Percentiles rank a stretch among this genome's conserved stretches.
Conservation (phyloP, 2,113 vertebrate species). For the Bubo bubo region DNA sequence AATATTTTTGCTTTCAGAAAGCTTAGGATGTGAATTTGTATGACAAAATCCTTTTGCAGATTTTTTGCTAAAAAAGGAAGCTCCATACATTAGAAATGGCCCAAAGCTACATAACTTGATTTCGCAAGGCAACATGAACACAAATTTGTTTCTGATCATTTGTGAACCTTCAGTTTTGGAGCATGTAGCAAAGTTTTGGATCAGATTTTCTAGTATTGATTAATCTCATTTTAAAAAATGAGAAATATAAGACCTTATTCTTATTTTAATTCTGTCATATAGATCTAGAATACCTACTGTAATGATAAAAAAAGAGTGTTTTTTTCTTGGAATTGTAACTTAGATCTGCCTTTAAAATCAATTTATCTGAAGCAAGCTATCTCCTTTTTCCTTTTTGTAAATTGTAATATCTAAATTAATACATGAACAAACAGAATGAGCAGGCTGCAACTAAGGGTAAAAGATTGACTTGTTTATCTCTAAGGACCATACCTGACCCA, state of each 20-base stretch:
- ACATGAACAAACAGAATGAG: not conserved
- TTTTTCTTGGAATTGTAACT: not conserved
- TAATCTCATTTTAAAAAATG: not conserved
- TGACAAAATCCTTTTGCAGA: not conserved
- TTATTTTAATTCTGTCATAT: not conserved
- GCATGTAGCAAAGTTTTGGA: not conserved
- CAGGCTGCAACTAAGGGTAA: not conserved
- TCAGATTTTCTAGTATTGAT: not conserved
- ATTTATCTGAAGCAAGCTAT: not conserved
- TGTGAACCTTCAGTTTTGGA: not conserved
- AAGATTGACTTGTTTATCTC: not conserved
- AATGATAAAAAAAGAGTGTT: fast-evolving
- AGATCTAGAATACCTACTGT: not conserved
- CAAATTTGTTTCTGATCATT: not conserved
- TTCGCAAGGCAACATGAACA: not conserved
- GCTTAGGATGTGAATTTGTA: not conserved
- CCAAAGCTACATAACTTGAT: not conserved
- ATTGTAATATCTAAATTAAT: not conserved
- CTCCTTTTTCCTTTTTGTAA: not conserved
- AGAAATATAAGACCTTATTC: not conserved
- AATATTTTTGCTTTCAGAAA: not conserved
- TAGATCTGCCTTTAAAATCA: not conserved
- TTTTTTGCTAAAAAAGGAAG: not conserved
- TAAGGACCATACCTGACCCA: not conserved
- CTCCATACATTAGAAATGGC: not conserved